phyloP scores from a whole-genome alignment of 53 echinoderm and acorn worm genomes.

The Zoroaster sp. region DNA sequence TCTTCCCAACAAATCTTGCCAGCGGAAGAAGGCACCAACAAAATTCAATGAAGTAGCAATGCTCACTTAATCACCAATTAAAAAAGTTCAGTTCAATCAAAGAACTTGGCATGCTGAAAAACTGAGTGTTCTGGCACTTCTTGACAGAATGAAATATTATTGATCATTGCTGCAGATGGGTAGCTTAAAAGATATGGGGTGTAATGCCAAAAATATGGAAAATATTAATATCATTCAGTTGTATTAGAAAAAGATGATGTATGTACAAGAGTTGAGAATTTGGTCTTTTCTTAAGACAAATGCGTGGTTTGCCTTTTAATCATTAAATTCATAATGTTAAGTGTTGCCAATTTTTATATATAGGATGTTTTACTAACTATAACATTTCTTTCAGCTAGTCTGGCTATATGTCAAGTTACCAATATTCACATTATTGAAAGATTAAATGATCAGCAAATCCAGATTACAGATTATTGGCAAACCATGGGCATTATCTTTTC shows the following conservation, averaged over 20 bases:
- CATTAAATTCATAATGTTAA: neutral
- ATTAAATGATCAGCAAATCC: neutral
- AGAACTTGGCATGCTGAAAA: neutral
- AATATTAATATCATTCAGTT: conserved; percentile 55
- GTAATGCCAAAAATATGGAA: conserved; percentile 36
- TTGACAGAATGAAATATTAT: too few relatives aligned
- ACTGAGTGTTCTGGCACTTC: too few relatives aligned
- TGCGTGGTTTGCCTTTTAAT: conserved; percentile 31
- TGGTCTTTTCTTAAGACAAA: neutral
- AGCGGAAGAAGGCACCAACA: neutral
- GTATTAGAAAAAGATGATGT: conserved; percentile 2
- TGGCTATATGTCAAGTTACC: neutral
- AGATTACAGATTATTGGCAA: neutral
- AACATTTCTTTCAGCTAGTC: conserved; percentile 2
- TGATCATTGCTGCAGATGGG: conserved; percentile 31
- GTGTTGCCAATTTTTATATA: neutral
- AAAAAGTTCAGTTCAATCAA: neutral
- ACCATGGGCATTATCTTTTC: neutral
- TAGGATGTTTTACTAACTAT: neutral
- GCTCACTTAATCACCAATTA: too few relatives aligned
- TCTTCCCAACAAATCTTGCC: neutral
- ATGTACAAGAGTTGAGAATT: conserved; percentile 43
- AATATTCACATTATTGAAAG: neutral
- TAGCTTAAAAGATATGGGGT: conserved; percentile 15
- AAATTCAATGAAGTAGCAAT: neutral